phyloP scores from a whole-genome alignment of 2,797 vertebrate genomes.

The Antrozous pallidus region DNA sequence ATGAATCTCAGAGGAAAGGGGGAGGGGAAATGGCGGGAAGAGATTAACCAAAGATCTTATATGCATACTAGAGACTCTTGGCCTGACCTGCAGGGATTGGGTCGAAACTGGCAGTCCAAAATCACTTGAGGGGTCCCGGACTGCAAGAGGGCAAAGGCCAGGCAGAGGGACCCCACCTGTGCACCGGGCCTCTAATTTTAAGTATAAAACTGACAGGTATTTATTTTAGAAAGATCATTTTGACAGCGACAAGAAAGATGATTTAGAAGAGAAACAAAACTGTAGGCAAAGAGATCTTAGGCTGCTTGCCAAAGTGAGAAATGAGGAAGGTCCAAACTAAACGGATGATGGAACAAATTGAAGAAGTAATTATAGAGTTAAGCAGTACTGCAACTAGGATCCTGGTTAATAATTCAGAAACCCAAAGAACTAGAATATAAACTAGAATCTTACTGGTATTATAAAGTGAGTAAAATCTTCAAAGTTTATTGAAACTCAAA shows the following conservation, averaged over 20 bases:
- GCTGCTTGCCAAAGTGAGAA: constrained; percentile 21
- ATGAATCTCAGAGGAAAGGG: no score
- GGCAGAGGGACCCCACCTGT: no score
- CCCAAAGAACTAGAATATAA: constrained; percentile 17
- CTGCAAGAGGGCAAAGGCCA: no score
- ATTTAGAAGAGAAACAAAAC: neutral
- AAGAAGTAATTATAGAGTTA: neutral
- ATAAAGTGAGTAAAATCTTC: constrained; percentile 16
- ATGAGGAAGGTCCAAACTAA: neutral
- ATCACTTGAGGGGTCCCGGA: no score
- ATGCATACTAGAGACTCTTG: no score
- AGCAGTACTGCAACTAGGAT: neutral
- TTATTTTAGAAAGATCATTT: constrained; percentile 34
- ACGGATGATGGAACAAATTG: neutral
- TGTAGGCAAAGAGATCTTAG: neutral
- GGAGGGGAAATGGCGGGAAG: no score
- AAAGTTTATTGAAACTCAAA: constrained; percentile 43
- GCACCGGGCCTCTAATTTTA: neutral
- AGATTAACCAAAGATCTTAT: no score
- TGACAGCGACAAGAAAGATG: neutral
- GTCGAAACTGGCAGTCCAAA: no score
- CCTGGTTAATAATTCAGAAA: constrained; percentile 9
- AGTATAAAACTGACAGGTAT: constrained; percentile 28
- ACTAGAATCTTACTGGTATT: neutral
- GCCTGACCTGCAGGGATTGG: no score